A percentile compares a stretch with the other conserved stretches of the same genome.
These are phyloP conservation scores for Drosophila birchii DNA, from an alignment of 2,888 invertebrate species.

Conservation along the genomic window DNA sequence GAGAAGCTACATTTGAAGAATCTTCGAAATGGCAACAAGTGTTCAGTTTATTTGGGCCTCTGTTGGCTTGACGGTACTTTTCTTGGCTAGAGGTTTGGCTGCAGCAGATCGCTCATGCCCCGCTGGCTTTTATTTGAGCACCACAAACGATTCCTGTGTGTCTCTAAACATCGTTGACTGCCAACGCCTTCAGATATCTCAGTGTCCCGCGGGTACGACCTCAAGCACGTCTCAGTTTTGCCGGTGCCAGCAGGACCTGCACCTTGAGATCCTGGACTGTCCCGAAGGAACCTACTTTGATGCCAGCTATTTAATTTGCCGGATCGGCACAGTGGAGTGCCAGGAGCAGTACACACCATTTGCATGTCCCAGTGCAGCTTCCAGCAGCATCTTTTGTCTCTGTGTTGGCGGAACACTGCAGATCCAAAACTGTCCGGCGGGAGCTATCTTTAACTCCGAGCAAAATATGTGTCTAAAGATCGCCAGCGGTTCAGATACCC, in stretches of 20 bases:
- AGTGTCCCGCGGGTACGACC: slow-evolving; percentile 2
- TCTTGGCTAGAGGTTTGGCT: too few species aligned
- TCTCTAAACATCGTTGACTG: slow-evolving; percentile 1
- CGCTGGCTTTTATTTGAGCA: slow-evolving; percentile 1
- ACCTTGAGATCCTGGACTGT: slow-evolving; percentile 9
- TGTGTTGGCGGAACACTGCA: slow-evolving; percentile 15
- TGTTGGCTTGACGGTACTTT: neutral
- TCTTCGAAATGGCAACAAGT: slow-evolving; percentile 6
- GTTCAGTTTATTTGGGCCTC: neutral
- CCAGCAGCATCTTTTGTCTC: slow-evolving; percentile 6
- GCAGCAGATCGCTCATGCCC: slow-evolving; percentile 2
- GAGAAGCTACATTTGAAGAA: neutral
- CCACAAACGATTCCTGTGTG: neutral
- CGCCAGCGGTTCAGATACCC: neutral
- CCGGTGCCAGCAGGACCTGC: neutral
- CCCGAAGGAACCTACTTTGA: slow-evolving; percentile 31
- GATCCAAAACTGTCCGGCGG: slow-evolving; percentile 4
- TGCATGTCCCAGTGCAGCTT: neutral
- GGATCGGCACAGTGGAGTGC: slow-evolving; percentile 13
- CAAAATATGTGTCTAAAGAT: neutral
- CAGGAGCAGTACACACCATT: slow-evolving; percentile 14
- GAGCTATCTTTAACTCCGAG: neutral
- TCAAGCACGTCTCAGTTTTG: slow-evolving; percentile 6
- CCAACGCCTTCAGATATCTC: slow-evolving; percentile 1
- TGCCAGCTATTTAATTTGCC: slow-evolving; percentile 6